These are phyloP conservation scores for Rhyacophila evoluta DNA, from an alignment of 2,888 invertebrate genomes.

Conservation along the genomic window DNA sequence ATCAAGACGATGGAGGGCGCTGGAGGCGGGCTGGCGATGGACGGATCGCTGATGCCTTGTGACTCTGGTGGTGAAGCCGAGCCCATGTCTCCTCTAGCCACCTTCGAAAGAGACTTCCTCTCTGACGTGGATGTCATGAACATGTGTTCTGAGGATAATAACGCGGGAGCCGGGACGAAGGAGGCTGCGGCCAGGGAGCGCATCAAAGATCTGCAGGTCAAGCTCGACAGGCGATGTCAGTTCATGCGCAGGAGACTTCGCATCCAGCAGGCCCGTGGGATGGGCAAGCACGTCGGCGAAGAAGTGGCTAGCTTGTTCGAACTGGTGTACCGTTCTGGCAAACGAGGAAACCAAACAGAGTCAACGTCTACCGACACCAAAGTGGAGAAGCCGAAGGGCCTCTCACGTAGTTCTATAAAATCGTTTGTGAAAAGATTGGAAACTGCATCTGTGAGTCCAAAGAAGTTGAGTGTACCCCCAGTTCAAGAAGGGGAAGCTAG, in stretches of 20 bases:
- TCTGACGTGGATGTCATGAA: conserved; percentile 69
- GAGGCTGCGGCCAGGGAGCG: conserved; percentile 68
- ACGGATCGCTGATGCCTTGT: conserved; percentile 57
- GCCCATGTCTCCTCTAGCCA: conserved; percentile 65
- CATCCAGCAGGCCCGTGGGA: conserved; percentile 80
- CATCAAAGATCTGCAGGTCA: conserved; percentile 71
- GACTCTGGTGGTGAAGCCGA: conserved; percentile 66
- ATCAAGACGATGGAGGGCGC: conserved; percentile 79
- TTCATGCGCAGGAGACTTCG: conserved; percentile 79
- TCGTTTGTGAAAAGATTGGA: conserved; percentile 66
- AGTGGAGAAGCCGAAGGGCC: not conserved
- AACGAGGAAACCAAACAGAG: conserved; percentile 56
- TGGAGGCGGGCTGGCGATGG: conserved; percentile 55
- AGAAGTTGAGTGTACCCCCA: conserved; percentile 74
- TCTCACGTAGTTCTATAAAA: conserved; percentile 65
- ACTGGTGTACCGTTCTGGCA: conserved; percentile 73
- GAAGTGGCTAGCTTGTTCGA: conserved; percentile 84
- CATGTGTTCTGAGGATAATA: conserved; percentile 62
- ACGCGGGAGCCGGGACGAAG: conserved; percentile 60
- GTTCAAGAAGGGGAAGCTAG: conserved; percentile 80
- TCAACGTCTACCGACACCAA: not conserved
- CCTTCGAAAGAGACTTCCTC: conserved; percentile 61
- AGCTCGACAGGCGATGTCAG: conserved; percentile 78
- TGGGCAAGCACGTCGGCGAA: conserved; percentile 83
- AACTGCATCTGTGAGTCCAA: conserved; percentile 74